phyloP scores from a whole-genome alignment of 1,140 invertebrate genomes.

The Hestina assimilis region DNA sequence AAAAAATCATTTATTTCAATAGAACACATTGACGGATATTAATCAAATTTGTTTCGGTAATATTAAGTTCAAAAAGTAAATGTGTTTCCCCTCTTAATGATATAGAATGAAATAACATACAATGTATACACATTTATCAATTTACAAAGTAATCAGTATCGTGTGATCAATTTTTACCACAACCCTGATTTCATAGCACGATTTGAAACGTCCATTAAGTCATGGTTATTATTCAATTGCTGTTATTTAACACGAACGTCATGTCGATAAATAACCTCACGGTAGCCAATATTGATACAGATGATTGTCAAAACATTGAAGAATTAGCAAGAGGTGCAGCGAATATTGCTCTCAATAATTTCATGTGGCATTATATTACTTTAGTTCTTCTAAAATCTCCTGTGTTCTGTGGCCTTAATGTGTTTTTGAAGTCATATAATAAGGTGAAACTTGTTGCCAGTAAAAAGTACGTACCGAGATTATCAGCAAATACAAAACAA shows the following conservation, averaged over 20 bases:
- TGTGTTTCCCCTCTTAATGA: neutral
- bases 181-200: constrained; percentile 1
- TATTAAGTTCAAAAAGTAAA: no score
- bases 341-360: constrained; percentile 48
- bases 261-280: constrained; percentile 25
- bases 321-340: constrained; percentile 48
- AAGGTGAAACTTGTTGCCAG: constrained; percentile 42
- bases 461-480: constrained; percentile 25
- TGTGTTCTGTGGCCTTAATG: constrained; percentile 33
- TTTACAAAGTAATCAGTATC: neutral
- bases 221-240: constrained; percentile 22
- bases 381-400: constrained; percentile 50
- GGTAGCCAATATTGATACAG: constrained; percentile 10
- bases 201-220: constrained; percentile 10
- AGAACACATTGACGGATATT: no score
- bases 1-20: no score
- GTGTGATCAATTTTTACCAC: constrained; percentile 2
- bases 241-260: constrained; percentile 29
- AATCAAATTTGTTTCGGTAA: no score
- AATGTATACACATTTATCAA: neutral
- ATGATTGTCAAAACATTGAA: constrained; percentile 26
- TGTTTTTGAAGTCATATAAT: constrained; percentile 39
- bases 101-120: neutral
- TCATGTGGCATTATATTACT: constrained; percentile 52
- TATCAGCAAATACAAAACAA: constrained; percentile 35